Evolutionary conservation across 2,113 vertebrate species (phyloP).

Genomic region (Connochaetes taurinus): DNA sequence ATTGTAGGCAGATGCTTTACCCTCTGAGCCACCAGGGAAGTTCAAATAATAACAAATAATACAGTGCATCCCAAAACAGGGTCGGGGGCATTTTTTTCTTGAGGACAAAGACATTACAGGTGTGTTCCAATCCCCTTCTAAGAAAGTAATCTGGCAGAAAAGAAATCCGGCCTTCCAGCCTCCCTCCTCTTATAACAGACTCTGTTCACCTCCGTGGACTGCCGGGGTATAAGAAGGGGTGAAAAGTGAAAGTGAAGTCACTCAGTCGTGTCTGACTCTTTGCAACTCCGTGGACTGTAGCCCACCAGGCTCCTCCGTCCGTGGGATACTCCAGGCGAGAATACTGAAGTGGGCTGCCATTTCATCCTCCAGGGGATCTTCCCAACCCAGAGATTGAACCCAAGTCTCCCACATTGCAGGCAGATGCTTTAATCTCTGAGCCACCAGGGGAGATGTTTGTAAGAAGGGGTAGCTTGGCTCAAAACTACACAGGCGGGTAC

Average conservation of each 20-base stretch:
- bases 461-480: neutral
- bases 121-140: conserved; percentile 51
- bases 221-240: neutral
- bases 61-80: conserved; percentile 37
- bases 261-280: neutral
- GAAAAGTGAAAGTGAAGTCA: neutral
- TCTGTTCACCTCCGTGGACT: neutral
- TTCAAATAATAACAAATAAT: neutral
- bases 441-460: neutral
- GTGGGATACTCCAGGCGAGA: neutral
- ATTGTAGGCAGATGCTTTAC: too few relatives aligned
- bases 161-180: neutral
- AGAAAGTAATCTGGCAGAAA: conserved; percentile 59
- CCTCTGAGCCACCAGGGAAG: too few relatives aligned
- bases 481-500: accelerated
- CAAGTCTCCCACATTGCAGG: neutral
- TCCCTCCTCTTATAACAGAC: neutral
- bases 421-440: neutral
- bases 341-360: neutral
- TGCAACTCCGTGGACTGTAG: neutral
- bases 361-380: neutral
- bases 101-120: conserved; percentile 56
- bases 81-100: neutral
- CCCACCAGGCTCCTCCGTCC: neutral
- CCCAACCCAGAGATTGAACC: neutral